Base-by-base conservation (phyloP, 1,140 invertebrate genomes). In the Mylabris phalerata region DNA sequence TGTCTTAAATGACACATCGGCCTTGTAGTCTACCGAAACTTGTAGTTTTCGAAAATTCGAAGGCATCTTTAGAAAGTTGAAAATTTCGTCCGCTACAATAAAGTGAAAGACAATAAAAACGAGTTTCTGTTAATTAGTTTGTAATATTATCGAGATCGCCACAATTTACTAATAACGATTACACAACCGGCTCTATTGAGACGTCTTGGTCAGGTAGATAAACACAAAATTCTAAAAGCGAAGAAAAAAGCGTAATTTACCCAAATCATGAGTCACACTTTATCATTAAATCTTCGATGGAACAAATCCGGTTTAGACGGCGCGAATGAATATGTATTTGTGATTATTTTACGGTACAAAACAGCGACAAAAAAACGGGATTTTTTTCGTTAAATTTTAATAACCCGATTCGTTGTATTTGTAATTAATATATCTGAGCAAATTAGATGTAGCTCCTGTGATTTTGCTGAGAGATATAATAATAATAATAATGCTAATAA, bases 381-480 rank as follows among this genome's bases (percentile, higher is more conserved):
- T 32, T 32, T 32, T n/a, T 32, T 32, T 4, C 4, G 7, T 32
- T 5, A 32, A 32, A 32, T 32, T 32, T 32, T 7, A 32, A 32
- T 32, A 32, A 32, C 4, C 32, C 32, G 7, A 7, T 32, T 32
- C 7, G 32, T 4, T 32, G 32, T 5, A 4, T 32, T 57, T 63
- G 65, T 70, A 70, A 70, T 68, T 70, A 70, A 70, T 70, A 68
- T 60, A 67, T 67, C 66, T 55, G 32, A 66, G 60, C 60, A 66
- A 69, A 70, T 69, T 67, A 66, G 67, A 66, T 64, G 62, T 63
- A 70, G 68, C 68, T 70, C 59, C 68, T 60, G 68, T 66, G 67
- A 70, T 69, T 70, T 70, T 60, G 65, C 64, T 62, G 60, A 68
- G 65, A 70, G 62, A 69, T 70, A 69, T 67, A 68, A 69, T 69